These are phyloP conservation scores for Agrilus mali DNA, from an alignment of 2,888 invertebrate genomes.

Conservation along the genomic window DNA sequence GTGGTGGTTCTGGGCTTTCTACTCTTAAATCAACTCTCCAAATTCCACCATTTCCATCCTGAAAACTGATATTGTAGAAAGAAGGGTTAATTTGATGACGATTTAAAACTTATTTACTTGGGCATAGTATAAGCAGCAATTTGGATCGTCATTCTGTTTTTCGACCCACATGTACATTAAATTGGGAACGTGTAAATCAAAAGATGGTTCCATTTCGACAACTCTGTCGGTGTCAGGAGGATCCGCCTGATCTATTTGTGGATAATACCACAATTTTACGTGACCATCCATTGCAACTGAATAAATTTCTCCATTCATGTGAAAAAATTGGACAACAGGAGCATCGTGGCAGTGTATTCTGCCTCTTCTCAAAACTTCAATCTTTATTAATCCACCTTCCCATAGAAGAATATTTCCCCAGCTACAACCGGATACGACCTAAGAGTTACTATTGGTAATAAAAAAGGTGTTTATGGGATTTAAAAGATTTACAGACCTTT, in stretches of 20 bases:
- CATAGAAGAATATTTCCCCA: constrained; percentile 89
- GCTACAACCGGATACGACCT: constrained; percentile 74
- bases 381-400: constrained; percentile 80
- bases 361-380: constrained; percentile 63
- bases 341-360: constrained; percentile 63
- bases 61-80: constrained; percentile 3
- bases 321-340: constrained; percentile 53
- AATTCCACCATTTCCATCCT: constrained; percentile 80
- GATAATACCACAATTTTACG: constrained; percentile 80
- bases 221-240: constrained; percentile 66
- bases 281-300: constrained; percentile 58
- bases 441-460: constrained; percentile 5
- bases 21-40: constrained; percentile 59
- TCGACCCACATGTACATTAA: constrained; percentile 40
- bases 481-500: constrained; percentile 43
- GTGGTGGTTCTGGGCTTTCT: constrained; percentile 30
- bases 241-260: constrained; percentile 79
- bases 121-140: constrained; percentile 50
- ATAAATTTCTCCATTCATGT: constrained; percentile 30
- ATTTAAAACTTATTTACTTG: constrained; percentile 43
- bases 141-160: constrained; percentile 33
- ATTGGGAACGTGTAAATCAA: constrained; percentile 53
- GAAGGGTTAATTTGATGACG: not conserved
- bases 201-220: constrained; percentile 74
- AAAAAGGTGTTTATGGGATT: constrained; percentile 1